phyloP scores from a whole-genome alignment of 2,888 invertebrate genomes.

The Dorcus parallelipipedus region DNA sequence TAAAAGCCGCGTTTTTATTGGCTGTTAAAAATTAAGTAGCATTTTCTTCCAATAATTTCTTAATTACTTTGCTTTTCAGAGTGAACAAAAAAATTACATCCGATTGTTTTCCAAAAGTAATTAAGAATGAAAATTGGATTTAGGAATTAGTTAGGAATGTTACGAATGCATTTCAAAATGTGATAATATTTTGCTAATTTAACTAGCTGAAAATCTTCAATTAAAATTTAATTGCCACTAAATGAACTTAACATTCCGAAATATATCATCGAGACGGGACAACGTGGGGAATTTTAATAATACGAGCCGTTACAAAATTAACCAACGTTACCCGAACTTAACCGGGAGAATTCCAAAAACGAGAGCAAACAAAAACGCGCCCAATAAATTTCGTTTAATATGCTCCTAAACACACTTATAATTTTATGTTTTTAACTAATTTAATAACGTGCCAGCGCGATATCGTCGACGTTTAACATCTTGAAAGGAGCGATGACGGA shows the following conservation, averaged over 20 bases:
- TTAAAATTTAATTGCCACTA: too few relatives aligned
- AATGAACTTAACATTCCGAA: too few relatives aligned
- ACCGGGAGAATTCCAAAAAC: not conserved
- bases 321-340: not conserved
- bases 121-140: too few relatives aligned
- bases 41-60: not conserved
- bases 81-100: too few relatives aligned
- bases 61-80: not conserved
- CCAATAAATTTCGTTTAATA: slow-evolving; percentile 20
- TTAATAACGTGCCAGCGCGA: slow-evolving; percentile 18
- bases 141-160: too few relatives aligned
- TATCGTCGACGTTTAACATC: slow-evolving; percentile 14
- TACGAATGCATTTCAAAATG: too few relatives aligned
- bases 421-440: slow-evolving; percentile 16
- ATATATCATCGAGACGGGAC: too few relatives aligned
- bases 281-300: not conserved
- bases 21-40: slow-evolving; percentile 1
- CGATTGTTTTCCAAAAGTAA: too few relatives aligned
- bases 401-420: slow-evolving; percentile 4
- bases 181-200: too few relatives aligned
- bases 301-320: not conserved
- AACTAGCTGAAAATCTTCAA: too few relatives aligned
- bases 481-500: slow-evolving; percentile 25
- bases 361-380: slow-evolving; percentile 1
- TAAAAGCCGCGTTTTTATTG: not conserved